Evolutionary conservation across 2,888 invertebrate species (phyloP).

Genomic region (Synanthedon andrenaeformis): DNA sequence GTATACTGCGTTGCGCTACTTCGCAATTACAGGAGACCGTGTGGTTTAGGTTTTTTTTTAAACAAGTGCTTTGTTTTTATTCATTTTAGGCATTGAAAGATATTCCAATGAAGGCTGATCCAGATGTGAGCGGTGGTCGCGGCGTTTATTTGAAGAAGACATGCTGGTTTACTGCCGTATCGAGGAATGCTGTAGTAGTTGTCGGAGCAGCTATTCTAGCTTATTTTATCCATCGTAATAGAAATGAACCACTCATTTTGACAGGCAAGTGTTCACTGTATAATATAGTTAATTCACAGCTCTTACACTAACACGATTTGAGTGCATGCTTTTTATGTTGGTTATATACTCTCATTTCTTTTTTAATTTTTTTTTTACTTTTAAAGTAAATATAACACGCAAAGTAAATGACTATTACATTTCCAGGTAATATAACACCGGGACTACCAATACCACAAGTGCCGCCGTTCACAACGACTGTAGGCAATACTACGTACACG

Average conservation of each 20-base stretch:
- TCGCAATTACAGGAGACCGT: no score
- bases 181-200: conserved; percentile 79
- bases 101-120: conserved; percentile 36
- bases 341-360: not conserved
- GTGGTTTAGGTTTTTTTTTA: no score
- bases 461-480: conserved; percentile 62
- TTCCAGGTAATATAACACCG: conserved; percentile 70
- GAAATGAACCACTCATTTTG: conserved; percentile 65
- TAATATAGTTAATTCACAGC: no score
- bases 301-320: not conserved
- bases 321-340: not conserved
- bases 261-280: conserved; percentile 57
- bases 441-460: conserved; percentile 69
- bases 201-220: conserved; percentile 71
- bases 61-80: not conserved
- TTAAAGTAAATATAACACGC: not conserved
- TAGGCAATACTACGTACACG: conserved; percentile 59
- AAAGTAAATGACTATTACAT: not conserved
- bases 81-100: conserved; percentile 71
- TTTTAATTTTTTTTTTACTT: not conserved
- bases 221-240: conserved; percentile 58
- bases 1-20: no score
- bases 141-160: conserved; percentile 43
- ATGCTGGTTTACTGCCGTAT: conserved; percentile 75
- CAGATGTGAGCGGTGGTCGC: conserved; percentile 36